Percentiles rank a stretch among this genome's conserved stretches.
Conservation (phyloP, 2,113 vertebrate genomes). For the Colius striatus region DNA sequence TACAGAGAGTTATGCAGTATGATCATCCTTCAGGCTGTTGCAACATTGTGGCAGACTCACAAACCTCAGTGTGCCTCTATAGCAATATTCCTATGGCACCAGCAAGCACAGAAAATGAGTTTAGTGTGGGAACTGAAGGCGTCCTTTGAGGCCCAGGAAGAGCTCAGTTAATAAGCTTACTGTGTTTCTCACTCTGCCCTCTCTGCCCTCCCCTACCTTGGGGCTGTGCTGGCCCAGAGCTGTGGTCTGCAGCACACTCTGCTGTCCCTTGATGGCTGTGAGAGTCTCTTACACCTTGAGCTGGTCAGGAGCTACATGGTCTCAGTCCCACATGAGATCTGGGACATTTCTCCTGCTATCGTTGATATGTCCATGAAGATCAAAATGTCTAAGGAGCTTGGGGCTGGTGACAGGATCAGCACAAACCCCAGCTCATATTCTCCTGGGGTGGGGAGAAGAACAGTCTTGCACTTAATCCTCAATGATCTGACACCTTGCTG, state of each 20-base stretch:
- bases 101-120: not conserved
- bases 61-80: not conserved
- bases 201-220: not conserved
- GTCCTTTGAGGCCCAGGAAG: too few species aligned
- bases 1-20: not conserved
- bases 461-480: not conserved
- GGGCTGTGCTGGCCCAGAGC: not conserved
- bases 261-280: not conserved
- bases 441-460: not conserved
- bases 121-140: not conserved
- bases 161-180: not conserved
- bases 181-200: not conserved
- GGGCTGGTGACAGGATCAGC: not conserved
- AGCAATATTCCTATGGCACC: not conserved
- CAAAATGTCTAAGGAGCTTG: not conserved
- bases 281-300: not conserved
- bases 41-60: not conserved
- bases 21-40: not conserved
- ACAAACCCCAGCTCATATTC: not conserved
- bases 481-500: fast-evolving
- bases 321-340: not conserved
- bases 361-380: not conserved
- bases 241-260: not conserved
- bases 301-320: not conserved
- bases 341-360: not conserved